Evolutionary conservation across 2,888 invertebrate species (phyloP).

Genomic region (Drosophila quasianomalipes): DNA sequence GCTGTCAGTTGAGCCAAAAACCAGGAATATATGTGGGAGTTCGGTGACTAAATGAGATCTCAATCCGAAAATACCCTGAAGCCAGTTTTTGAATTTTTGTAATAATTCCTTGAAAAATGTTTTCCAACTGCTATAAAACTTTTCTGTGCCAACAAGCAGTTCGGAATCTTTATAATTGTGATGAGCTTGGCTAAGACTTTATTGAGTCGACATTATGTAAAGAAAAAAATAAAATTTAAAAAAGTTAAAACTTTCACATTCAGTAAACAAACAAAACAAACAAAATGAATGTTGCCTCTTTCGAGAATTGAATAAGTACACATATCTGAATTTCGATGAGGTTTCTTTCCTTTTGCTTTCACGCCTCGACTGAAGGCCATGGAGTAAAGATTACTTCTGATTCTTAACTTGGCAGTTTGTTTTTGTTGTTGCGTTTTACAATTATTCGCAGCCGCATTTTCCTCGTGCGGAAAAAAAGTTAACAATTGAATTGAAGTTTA

Average conservation of each 20-base stretch:
- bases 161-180: background rate
- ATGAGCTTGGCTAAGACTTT: background rate
- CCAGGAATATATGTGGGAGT: conserved; percentile 13
- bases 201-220: background rate
- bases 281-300: background rate
- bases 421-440: conserved; percentile 1
- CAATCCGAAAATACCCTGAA: background rate
- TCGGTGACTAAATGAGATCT: background rate
- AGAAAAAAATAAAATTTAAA: background rate
- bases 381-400: conserved; percentile 5
- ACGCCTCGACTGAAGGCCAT: background rate
- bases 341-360: conserved; percentile 12
- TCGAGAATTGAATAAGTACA: conserved; percentile 39
- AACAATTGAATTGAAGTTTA: conserved; percentile 65
- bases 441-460: conserved; percentile 36
- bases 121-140: background rate
- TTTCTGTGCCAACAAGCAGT: background rate
- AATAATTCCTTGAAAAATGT: background rate
- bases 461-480: conserved; percentile 37
- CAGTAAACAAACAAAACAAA: background rate
- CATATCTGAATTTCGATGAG: background rate
- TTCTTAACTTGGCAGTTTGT: conserved; percentile 2
- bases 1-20: background rate
- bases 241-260: background rate
- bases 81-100: background rate